Base-by-base conservation (phyloP, 2,888 invertebrate species). In the Hydroisotoma schaefferi region DNA sequence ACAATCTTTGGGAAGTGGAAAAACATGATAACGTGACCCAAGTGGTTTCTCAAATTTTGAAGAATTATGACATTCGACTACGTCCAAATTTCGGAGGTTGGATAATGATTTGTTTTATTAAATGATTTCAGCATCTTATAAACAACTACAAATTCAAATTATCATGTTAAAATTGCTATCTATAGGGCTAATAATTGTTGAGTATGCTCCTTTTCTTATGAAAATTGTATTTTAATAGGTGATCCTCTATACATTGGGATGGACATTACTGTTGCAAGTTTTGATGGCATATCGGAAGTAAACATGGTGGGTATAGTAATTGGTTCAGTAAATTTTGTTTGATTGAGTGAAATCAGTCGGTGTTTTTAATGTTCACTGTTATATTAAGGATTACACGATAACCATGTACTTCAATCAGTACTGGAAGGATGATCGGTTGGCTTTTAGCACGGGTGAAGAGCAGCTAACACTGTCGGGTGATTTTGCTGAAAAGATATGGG, bases 321-420 rank as follows among this genome's bases (percentile, higher is more conserved):
- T 25, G 27, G 15, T n/a, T 26, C 22, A 10, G 25, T 8, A 10
- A n/a, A 10, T 10, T 22, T 22, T 33, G 8, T 33, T 29, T 22
- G 25, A 22, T 25, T 5, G n/a, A 28, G n/a, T 23, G 33, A 47
- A 25, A 2, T 18, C 8, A 27, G 28, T n/a, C n/a, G n/a, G n/a
- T n/a, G n/a, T n/a, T n/a, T n/a, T n/a, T n/a, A n/a, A n/a, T n/a
- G n/a, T n/a, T n/a, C n/a, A n/a, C n/a, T n/a, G n/a, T n/a, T n/a
- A n/a, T n/a, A n/a, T 53, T 20, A 73, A 82, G 82, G 83, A 83
- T 73, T 83, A 82, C 74, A 83, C 83, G 1, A 77, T 83, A 43
- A 83, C 83, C 2, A 78, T 83, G 75, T 82, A 82, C 74, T 74
- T 83, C 61, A 82, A 83, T 73, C 83, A 83, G 73, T 82, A 82